Conservation (phyloP, 2,888 invertebrate genomes). For the Dynastes grantii region DNA sequence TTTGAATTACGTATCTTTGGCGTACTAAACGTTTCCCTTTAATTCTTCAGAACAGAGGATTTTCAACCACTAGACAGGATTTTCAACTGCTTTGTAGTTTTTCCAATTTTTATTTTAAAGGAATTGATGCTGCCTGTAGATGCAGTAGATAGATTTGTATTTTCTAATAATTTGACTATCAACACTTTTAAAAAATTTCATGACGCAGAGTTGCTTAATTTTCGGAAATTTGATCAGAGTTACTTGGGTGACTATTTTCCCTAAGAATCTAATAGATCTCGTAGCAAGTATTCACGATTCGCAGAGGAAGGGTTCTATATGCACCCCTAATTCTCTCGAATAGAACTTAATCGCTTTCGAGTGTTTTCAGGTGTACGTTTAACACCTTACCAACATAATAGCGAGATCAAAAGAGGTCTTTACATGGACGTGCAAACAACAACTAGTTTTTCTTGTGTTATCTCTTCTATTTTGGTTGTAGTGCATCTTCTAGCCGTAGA, state of each 20-base stretch:
- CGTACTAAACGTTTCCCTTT: no score
- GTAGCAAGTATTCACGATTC: background rate
- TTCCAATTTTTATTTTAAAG: no score
- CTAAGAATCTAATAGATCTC: background rate
- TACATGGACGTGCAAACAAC: conserved; percentile 53
- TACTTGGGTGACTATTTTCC: background rate
- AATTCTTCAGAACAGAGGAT: no score
- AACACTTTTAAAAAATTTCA: background rate
- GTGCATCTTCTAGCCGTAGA: conserved; percentile 56
- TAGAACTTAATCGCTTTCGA: conserved; percentile 69
- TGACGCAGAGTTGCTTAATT: no score
- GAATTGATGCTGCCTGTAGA: no score
- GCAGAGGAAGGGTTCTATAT: background rate
- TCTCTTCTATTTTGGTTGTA: conserved; percentile 49
- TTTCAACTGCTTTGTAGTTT: no score
- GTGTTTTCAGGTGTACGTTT: conserved; percentile 69
- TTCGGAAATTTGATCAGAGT: background rate
- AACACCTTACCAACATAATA: conserved; percentile 65
- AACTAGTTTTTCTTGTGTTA: conserved; percentile 53
- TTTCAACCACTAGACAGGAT: no score
- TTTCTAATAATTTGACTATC: no score
- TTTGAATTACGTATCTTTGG: no score
- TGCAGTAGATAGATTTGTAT: no score
- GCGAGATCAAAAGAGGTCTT: conserved; percentile 58
- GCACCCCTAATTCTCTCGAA: conserved; percentile 45